phyloP scores from a whole-genome alignment of 2,113 vertebrate genomes.

The Hemichromis elongatus region DNA sequence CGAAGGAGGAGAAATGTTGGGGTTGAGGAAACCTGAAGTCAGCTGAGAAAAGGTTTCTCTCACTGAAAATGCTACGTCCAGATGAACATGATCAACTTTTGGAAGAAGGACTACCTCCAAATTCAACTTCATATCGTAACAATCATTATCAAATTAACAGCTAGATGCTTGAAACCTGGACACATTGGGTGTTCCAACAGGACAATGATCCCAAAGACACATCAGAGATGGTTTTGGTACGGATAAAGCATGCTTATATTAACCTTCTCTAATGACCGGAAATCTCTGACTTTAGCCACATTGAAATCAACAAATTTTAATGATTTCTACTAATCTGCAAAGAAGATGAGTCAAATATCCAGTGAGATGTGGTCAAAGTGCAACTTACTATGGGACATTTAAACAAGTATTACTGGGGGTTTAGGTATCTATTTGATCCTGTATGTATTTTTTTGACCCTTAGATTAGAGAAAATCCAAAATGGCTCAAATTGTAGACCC shows the following conservation, averaged over 20 bases:
- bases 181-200: neutral
- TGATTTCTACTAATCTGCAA: neutral
- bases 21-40: neutral
- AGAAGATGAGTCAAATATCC: neutral
- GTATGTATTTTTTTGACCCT: neutral
- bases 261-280: neutral
- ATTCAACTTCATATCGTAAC: neutral
- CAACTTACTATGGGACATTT: neutral
- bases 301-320: neutral
- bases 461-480: neutral
- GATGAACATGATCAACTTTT: neutral
- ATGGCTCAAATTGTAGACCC: neutral
- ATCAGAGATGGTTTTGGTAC: neutral
- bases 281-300: neutral
- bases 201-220: neutral
- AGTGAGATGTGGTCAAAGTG: accelerated
- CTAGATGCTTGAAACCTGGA: neutral
- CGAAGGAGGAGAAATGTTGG: neutral
- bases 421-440: neutral
- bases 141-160: neutral
- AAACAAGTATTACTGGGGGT: neutral
- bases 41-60: neutral
- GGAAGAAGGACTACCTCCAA: neutral
- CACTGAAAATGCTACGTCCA: accelerated
- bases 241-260: neutral